Percentiles rank a stretch among this genome's conserved stretches.
phyloP scores from a whole-genome alignment of 2,797 vertebrate species.

The Liparis tanakae region DNA sequence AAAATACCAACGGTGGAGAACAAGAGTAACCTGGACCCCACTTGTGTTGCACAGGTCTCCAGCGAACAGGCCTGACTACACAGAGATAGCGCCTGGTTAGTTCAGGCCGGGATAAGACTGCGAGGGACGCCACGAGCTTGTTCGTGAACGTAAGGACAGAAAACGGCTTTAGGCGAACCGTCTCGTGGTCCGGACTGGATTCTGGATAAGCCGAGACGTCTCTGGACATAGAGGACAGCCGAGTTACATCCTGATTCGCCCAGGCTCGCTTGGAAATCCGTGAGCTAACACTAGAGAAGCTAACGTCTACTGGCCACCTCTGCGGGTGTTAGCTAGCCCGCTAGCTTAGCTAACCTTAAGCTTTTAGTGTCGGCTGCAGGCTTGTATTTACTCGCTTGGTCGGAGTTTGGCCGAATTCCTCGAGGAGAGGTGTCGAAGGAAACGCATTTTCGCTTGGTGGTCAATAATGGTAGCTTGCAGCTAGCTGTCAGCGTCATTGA shows the following conservation, averaged over 20 bases:
- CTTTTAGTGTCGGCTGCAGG: slow-evolving; percentile 40
- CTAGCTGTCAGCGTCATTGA: slow-evolving; percentile 68
- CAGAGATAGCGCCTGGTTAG: slow-evolving; percentile 70
- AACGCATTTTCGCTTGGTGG: slow-evolving; percentile 26
- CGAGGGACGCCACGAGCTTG: slow-evolving; percentile 66
- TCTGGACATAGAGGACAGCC: slow-evolving; percentile 35
- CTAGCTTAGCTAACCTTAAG: slow-evolving; percentile 53
- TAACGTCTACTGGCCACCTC: slow-evolving; percentile 51
- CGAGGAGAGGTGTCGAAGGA: background rate
- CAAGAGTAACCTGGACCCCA: slow-evolving; percentile 32
- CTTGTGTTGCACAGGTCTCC: slow-evolving; percentile 44
- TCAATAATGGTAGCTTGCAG: slow-evolving; percentile 77
- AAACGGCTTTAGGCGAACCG: slow-evolving; percentile 51
- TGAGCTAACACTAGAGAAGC: slow-evolving; percentile 56
- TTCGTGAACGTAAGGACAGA: slow-evolving; percentile 42
- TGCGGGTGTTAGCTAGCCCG: slow-evolving; percentile 47
- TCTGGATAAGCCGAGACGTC: slow-evolving; percentile 21
- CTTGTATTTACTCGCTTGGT: slow-evolving; percentile 40
- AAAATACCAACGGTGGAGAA: slow-evolving; percentile 32
- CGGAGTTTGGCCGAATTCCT: slow-evolving; percentile 36
- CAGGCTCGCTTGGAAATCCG: slow-evolving; percentile 37
- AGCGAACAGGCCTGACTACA: slow-evolving; percentile 63
- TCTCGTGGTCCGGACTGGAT: slow-evolving; percentile 40
- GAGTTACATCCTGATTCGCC: slow-evolving; percentile 26
- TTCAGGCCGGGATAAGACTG: slow-evolving; percentile 76